These are phyloP conservation scores for Muscicapa adusta DNA, from an alignment of 2,113 vertebrate genomes.

Conservation along the genomic window DNA sequence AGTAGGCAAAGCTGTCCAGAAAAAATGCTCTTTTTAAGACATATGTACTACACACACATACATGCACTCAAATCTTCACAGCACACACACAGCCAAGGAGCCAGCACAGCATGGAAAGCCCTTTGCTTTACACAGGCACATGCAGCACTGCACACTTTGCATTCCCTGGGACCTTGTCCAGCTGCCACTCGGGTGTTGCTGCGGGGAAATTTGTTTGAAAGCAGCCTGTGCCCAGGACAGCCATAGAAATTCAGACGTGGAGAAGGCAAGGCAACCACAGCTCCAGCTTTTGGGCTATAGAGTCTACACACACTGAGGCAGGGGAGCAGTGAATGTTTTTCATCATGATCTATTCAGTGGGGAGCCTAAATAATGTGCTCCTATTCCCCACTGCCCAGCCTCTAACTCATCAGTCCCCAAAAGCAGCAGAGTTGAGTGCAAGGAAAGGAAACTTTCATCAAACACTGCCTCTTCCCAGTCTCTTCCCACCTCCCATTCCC, in stretches of 20 bases:
- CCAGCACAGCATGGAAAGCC: neutral
- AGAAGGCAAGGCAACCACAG: neutral
- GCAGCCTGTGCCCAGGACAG: neutral
- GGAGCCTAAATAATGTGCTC: neutral
- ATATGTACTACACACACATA: too few relatives aligned
- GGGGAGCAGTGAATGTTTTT: neutral
- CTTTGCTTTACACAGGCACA: neutral
- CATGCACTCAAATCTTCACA: fast-evolving
- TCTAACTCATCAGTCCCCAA: neutral
- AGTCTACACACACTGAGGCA: neutral
- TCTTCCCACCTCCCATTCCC: neutral
- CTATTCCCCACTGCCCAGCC: neutral
- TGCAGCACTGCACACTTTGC: fast-evolving
- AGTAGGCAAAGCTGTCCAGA: neutral
- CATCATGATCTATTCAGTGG: neutral
- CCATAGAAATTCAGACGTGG: too few relatives aligned
- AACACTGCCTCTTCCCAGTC: neutral
- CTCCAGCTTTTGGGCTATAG: neutral
- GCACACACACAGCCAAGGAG: fast-evolving
- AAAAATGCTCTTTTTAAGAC: neutral
- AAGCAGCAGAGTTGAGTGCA: neutral
- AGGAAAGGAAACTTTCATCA: neutral
- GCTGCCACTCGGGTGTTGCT: neutral
- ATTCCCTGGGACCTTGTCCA: neutral
- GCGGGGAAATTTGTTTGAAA: fast-evolving